Evolutionary conservation across 1,140 invertebrate genomes (phyloP).

Genomic region (Brachionus plicatilis): DNA sequence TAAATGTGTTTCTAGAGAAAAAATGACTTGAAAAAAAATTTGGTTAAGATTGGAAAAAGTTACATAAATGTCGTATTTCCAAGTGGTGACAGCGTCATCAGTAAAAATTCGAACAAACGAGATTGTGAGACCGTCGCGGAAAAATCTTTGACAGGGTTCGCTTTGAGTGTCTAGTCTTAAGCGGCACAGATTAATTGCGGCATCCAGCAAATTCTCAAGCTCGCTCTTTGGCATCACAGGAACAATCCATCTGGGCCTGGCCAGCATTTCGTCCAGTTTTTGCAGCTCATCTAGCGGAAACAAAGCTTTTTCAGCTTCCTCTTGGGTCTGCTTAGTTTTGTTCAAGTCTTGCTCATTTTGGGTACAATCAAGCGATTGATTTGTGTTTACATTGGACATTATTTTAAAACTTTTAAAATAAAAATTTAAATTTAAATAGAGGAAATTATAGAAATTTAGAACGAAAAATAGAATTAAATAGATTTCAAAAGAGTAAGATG

Average conservation of each 20-base stretch:
- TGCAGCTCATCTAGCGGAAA: constrained; percentile 31
- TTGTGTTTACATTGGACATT: constrained; percentile 19
- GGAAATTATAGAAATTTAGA: neutral
- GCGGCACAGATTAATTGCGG: constrained; percentile 76
- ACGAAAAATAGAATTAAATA: neutral
- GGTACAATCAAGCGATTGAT: neutral
- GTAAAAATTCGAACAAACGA: constrained; percentile 95
- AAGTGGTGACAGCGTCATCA: constrained; percentile 94
- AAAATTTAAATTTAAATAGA: neutral
- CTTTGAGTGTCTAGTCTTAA: constrained; percentile 78
- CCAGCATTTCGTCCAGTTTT: constrained; percentile 72
- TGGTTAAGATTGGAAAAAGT: constrained; percentile 41
- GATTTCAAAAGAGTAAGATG: neutral
- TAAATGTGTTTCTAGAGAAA: constrained; percentile 71
- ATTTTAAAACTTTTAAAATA: neutral
- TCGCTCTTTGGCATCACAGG: constrained; percentile 92
- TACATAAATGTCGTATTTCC: constrained; percentile 87
- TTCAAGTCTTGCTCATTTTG: neutral
- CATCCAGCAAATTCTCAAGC: constrained; percentile 80
- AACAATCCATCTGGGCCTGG: constrained; percentile 81
- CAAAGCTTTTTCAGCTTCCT: neutral
- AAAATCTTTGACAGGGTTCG: constrained; percentile 86
- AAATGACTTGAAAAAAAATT: constrained; percentile 43
- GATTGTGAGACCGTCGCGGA: constrained; percentile 83
- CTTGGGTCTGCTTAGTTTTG: neutral